Conservation (phyloP, 2,888 invertebrate species). For the Geotrupes spiniger region DNA sequence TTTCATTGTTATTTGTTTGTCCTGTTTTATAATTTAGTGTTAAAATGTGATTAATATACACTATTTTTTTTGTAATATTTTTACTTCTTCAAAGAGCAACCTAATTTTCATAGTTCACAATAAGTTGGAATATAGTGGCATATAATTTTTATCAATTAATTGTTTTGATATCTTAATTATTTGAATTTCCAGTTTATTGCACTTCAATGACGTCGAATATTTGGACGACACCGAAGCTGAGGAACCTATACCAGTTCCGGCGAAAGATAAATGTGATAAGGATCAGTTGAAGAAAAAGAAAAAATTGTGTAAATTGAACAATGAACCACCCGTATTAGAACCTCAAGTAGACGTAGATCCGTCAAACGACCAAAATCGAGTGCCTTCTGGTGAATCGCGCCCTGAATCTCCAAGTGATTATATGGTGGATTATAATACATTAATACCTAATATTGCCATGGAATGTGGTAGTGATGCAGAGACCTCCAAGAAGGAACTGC, state of each 20-base stretch:
- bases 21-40: too few relatives aligned
- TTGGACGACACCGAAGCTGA: conserved; percentile 58
- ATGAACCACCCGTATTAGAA: conserved; percentile 26
- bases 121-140: too few relatives aligned
- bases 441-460: conserved; percentile 47
- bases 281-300: conserved; percentile 45
- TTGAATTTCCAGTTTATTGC: conserved; percentile 60
- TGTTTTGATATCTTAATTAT: conserved; percentile 5
- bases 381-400: conserved; percentile 43
- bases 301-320: conserved; percentile 36
- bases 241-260: conserved; percentile 48
- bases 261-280: conserved; percentile 35
- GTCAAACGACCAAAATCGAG: conserved; percentile 19
- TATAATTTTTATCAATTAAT: too few relatives aligned
- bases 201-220: conserved; percentile 68
- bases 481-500: conserved; percentile 34
- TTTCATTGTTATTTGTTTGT: too few relatives aligned
- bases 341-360: conserved; percentile 24
- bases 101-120: too few relatives aligned
- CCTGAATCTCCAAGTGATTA: conserved; percentile 46
- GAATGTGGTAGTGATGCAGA: conserved; percentile 44
- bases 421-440: conserved; percentile 46
- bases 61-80: too few relatives aligned
- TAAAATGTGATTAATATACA: too few relatives aligned
- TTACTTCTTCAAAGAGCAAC: too few relatives aligned